These are phyloP conservation scores for Catajapyx aquilonaris DNA, from an alignment of 1,140 invertebrate species.

Conservation along the genomic window DNA sequence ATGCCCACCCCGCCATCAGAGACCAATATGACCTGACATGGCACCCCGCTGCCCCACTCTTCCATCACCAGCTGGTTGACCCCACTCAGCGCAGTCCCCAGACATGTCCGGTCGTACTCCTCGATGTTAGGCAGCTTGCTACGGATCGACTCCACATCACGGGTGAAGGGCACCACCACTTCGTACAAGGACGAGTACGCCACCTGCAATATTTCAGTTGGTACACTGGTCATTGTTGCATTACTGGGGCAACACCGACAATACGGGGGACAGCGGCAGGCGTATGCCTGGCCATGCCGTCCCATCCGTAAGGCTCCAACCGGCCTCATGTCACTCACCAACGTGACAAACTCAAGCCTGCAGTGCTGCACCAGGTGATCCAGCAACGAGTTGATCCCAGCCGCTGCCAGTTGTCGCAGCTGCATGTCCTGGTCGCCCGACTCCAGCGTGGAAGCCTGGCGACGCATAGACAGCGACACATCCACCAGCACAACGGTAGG, in stretches of 20 bases:
- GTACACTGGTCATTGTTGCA: slow-evolving; percentile 4
- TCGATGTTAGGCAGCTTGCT: slow-evolving; percentile 45
- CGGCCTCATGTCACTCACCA: slow-evolving; percentile 38
- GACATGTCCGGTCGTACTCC: slow-evolving; percentile 62
- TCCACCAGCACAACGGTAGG: slow-evolving; percentile 57
- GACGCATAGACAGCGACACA: slow-evolving; percentile 55
- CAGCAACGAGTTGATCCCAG: slow-evolving; percentile 63
- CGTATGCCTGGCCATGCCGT: too few species aligned
- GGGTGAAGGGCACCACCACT: slow-evolving; percentile 55
- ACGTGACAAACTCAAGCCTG: slow-evolving; percentile 75
- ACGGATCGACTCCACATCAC: slow-evolving; percentile 60
- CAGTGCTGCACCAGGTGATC: slow-evolving; percentile 60
- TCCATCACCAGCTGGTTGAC: slow-evolving; percentile 50
- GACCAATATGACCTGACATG: slow-evolving; percentile 55
- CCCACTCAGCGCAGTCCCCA: slow-evolving; percentile 51
- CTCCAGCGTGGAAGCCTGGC: slow-evolving; percentile 27
- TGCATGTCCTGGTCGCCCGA: slow-evolving; percentile 32
- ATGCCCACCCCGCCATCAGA: slow-evolving; percentile 58
- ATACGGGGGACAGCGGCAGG: too few species aligned
- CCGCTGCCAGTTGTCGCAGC: slow-evolving; percentile 48
- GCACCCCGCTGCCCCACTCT: slow-evolving; percentile 65
- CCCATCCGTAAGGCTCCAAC: too few species aligned
- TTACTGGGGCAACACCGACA: too few species aligned
- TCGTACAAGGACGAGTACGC: slow-evolving; percentile 61
- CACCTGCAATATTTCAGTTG: slow-evolving; percentile 36